Evolutionary conservation across 2,797 vertebrate species (phyloP).

Genomic region (Sebastes hopkinsi): DNA sequence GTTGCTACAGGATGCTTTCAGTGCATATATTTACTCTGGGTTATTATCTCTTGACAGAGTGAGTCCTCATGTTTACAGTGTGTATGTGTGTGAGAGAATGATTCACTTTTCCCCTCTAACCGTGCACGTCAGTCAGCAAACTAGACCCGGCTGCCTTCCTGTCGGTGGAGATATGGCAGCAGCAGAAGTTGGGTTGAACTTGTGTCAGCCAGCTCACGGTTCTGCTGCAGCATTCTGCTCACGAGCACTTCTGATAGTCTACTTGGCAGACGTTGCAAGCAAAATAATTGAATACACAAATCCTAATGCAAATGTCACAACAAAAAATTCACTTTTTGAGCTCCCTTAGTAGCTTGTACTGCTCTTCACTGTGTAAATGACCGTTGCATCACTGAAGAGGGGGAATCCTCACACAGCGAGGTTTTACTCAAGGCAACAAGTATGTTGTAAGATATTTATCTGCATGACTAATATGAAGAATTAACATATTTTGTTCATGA

Average conservation of each 20-base stretch:
- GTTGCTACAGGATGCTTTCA: not conserved
- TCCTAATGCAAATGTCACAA: not conserved
- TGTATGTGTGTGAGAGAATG: conserved; percentile 5
- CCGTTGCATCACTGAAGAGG: not conserved
- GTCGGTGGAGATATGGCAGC: conserved; percentile 13
- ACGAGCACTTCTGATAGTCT: not conserved
- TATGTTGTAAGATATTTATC: not conserved
- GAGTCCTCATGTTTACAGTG: not conserved
- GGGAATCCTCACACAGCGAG: not conserved
- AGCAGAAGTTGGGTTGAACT: conserved; percentile 69
- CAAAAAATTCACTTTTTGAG: not conserved
- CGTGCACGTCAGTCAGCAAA: not conserved
- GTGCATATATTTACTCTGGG: not conserved
- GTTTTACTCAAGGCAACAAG: not conserved
- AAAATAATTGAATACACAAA: not conserved
- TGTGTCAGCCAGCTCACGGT: conserved; percentile 16
- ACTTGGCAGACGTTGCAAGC: not conserved
- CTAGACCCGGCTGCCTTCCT: not conserved
- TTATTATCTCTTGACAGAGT: not conserved
- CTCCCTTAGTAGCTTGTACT: not conserved
- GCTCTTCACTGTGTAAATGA: not conserved
- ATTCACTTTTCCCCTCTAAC: not conserved
- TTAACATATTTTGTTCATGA: not conserved
- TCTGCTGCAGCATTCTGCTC: conserved; percentile 26
- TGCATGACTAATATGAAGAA: not conserved